Evolutionary conservation across 1,140 invertebrate genomes (phyloP), one percentile per base, ranked within the genome.

Genomic region (Papilio glaucus): DNA sequence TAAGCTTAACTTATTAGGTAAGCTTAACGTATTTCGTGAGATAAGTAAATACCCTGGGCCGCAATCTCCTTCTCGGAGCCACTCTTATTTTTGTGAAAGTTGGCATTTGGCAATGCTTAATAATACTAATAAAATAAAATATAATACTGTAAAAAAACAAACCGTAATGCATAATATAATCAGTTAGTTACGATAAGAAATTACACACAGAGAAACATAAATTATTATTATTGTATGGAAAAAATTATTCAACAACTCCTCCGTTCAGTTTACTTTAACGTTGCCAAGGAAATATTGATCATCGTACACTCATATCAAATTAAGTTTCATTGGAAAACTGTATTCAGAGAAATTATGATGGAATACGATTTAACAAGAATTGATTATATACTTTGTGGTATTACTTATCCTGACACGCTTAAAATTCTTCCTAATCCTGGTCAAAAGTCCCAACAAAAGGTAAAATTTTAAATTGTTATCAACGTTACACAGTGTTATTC

Each of bases 351-450:
- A 75, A 70, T 63, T 12, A 57, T 57, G 21, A 91, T 93, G 91
- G 85, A 91, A 74, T 91, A 93, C 71, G 87, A 91, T 76, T 83
- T 93, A 77, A 77, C 82, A 26, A 78, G 89, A 24, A 78, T 93
- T 68, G 85, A 93, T 76, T 91, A 93, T 41, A 80, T 78, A 7
- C 78, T 91, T 74, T 85, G 86, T 79, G 85, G 89, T n/a, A 86
- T 92, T 37, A 91, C 86, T 37, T 89, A 86, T 77, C 90, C 90
- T 0, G 83, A 89, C 62, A 87, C 86, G 6, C 80, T 90, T 72
- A 90, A 93, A 83, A 84, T 91, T 67, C 80, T 92, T 49, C 80
- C 86, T 33, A 67, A 74, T 42, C 26, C 77, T 60, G 81, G 83
- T 26, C 82, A 84, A 68, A 89, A 86, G 80, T 76, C 84, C 6